Evolutionary conservation across 2,888 invertebrate species (phyloP), one percentile per base, ranked within the genome.

Genomic region (Scaptomyza polygonia): DNA sequence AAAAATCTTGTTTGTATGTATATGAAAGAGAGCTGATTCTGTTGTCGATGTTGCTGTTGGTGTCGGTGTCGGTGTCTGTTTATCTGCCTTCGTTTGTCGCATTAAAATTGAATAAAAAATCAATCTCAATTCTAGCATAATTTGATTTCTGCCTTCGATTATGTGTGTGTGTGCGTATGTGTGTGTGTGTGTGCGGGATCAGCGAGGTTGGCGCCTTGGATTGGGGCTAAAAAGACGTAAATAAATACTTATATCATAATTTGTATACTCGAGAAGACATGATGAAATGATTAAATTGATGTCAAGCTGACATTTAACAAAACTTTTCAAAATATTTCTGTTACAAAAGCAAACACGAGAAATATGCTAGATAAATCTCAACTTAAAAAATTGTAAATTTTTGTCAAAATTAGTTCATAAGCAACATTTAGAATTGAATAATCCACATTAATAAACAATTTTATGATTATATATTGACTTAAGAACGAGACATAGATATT

Each of bases 41-140:
- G 72, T 59, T 61, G 55, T 54, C 45, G 21, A 3, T 21, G 21
- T 3, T n/a, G n/a, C n/a, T n/a, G n/a, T n/a, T n/a, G n/a, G n/a
- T n/a, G n/a, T 2, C 4, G 62, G 43, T 61, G 61, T 55, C 66
- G 72, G 64, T 70, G 86, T 80, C 76, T 88, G 84, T 88, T 88
- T 88, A 88, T 83, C 80, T 86, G 83, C 88, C 83, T 88, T 77
- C 88, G 84, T 88, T 88, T 88, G 87, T 88, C 85, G 88, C 85
- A 90, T 90, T 89, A 90, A 89, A 89, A 89, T 89, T 89, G 90
- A 89, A 89, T 90, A 90, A 90, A 89, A 89, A 89, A 89, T 90
- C 89, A 89, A 89, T 89, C 90, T 89, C 90, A 89, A 89, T 89
- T 89, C 88, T 88, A 88, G 79, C 86, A 90, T 89, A 89, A 89